Base-by-base conservation (phyloP, 2,888 invertebrate species). In the Harpalus rubripes region DNA sequence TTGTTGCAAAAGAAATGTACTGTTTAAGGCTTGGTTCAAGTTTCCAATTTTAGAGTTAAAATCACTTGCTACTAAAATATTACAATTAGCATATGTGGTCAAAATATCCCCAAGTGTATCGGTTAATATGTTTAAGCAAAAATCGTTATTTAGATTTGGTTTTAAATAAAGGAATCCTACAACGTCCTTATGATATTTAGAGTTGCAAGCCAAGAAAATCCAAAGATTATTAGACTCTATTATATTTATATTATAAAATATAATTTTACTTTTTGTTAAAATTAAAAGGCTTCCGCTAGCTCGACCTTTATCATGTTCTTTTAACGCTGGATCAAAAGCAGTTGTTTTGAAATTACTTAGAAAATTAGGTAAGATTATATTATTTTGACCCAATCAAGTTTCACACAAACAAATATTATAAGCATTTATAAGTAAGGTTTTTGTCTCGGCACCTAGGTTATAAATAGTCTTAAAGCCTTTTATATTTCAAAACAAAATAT, bases 61-160 rank as follows among this genome's bases (percentile, higher is more conserved):
- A n/a, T n/a, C n/a, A n/a, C 68, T 18, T 16, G 32, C 68, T 8
- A 68, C 5, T n/a, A 68, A 32, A 8, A 68, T 18, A 16, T 10
- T 22, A n/a, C 8, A 68, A 68, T 39, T 39, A 32, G 10, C 5
- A 68, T 68, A 32, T 16, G 10, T 16, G 68, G 12, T 18, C 10
- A 12, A 18, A 68, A 68, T 68, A 12, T 68, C 26, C 12, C 4
- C 22, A 68, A 68, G 39, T 68, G 32, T 39, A 68, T 68, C 58
- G 12, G 5, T n/a, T 58, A 58, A 15, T 12, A 58, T 58, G 15
- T 58, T n/a, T 58, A 58, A 58, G 16, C 68, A 68, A 18, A 68
- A 22, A 32, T 10, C 39, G 16, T 68, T 10, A 68, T 68, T 39
- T 39, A 18, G 18, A 8, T 16, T 68, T 68, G n/a, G 68, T 68